These are phyloP conservation scores for Nysson spinosus DNA, from an alignment of 2,888 invertebrate genomes.

Conservation along the genomic window DNA sequence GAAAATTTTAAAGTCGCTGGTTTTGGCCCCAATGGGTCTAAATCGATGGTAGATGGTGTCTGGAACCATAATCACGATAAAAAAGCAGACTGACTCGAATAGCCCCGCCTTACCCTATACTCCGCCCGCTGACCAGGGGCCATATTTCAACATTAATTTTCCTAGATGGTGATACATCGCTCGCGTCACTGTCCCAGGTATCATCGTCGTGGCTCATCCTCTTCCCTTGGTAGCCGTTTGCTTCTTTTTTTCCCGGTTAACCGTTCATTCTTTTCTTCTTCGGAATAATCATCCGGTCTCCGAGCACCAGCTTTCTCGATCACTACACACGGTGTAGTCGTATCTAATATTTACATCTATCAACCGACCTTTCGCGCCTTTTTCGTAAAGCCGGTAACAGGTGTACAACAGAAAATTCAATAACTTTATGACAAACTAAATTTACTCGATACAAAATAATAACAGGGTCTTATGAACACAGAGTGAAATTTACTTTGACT, in stretches of 20 bases:
- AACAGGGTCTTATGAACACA: too few relatives aligned
- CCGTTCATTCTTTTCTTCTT: conserved; percentile 33
- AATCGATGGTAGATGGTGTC: too few relatives aligned
- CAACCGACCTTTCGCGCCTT: neutral
- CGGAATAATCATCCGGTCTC: conserved; percentile 58
- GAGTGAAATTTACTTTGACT: too few relatives aligned
- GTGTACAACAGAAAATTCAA: too few relatives aligned
- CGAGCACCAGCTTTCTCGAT: conserved; percentile 52
- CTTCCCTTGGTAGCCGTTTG: conserved; percentile 28
- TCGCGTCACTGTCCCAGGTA: conserved; percentile 59
- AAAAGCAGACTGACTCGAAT: too few relatives aligned
- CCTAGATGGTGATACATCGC: conserved; percentile 71
- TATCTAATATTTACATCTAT: neutral
- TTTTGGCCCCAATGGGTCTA: too few relatives aligned
- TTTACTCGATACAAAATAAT: too few relatives aligned
- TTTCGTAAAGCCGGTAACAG: too few relatives aligned
- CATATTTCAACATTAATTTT: conserved; percentile 72
- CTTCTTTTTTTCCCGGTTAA: conserved; percentile 12
- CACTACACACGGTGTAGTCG: too few relatives aligned
- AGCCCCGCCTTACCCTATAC: conserved; percentile 29
- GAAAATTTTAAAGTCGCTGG: too few relatives aligned
- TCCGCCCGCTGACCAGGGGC: conserved; percentile 40
- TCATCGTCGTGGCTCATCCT: conserved; percentile 67
- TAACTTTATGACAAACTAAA: too few relatives aligned
- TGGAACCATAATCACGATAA: too few relatives aligned